A percentile compares a stretch with the other conserved stretches of the same genome.
These are phyloP conservation scores for Jordanella pulchra DNA, from an alignment of 2,797 vertebrate species.

Conservation along the genomic window DNA sequence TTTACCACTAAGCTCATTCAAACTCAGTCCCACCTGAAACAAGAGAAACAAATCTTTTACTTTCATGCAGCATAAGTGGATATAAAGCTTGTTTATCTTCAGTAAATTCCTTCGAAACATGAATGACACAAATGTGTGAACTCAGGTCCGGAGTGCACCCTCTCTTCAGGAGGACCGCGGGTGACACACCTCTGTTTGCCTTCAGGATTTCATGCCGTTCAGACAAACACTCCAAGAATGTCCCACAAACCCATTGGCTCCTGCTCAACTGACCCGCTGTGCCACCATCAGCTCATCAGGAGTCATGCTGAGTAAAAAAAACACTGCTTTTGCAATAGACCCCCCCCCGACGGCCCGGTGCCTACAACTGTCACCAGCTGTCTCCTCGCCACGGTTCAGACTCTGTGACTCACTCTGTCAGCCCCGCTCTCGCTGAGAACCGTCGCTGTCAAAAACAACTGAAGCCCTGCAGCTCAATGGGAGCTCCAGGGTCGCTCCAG, in stretches of 20 bases:
- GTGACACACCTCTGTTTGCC: constrained; percentile 69
- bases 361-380: constrained; percentile 53
- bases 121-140: not conserved
- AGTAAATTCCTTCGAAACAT: not conserved
- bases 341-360: constrained; percentile 41
- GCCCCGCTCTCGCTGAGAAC: constrained; percentile 9
- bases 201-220: constrained; percentile 72
- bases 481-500: constrained; percentile 24
- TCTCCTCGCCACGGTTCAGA: constrained; percentile 27
- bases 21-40: not conserved
- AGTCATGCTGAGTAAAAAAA: constrained; percentile 62
- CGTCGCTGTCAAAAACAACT: constrained; percentile 51
- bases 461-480: constrained; percentile 40
- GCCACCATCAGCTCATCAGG: constrained; percentile 60
- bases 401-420: constrained; percentile 44
- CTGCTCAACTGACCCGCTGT: constrained; percentile 58
- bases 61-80: not conserved
- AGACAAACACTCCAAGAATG: constrained; percentile 77
- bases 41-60: not conserved
- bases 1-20: not conserved
- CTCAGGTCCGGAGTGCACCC: not conserved
- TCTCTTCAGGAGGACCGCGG: constrained; percentile 28
- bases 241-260: constrained; percentile 70
- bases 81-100: not conserved
- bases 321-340: constrained; percentile 45